Conservation (phyloP, 2,888 invertebrate genomes). For the Netelia inedita region DNA sequence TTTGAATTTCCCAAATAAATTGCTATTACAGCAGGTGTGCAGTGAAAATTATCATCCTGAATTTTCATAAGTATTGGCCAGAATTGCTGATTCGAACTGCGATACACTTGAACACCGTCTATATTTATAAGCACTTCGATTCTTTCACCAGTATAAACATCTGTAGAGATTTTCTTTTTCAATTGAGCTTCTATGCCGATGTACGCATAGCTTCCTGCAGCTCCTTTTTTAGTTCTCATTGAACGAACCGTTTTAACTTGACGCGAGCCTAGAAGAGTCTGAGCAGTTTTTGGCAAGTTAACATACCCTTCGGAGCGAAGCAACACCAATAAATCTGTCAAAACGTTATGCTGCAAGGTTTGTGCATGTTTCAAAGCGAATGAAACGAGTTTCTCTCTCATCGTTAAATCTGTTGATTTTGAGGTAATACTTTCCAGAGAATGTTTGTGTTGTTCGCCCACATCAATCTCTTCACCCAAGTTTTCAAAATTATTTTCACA, state of each 20-base stretch:
- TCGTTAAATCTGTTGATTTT: too few relatives aligned
- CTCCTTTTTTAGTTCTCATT: not conserved
- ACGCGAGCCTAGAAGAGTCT: not conserved
- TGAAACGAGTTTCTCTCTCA: not conserved
- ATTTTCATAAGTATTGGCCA: not conserved
- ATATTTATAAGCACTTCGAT: not conserved
- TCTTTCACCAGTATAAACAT: too few relatives aligned
- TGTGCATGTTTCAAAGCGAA: not conserved
- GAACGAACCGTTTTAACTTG: not conserved
- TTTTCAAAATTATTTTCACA: too few relatives aligned
- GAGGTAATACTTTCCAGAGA: too few relatives aligned
- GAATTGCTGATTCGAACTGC: not conserved
- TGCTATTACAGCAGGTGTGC: not conserved
- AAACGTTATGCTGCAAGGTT: not conserved
- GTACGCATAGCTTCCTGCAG: not conserved
- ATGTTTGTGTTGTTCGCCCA: not conserved
- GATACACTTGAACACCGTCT: not conserved
- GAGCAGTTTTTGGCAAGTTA: not conserved
- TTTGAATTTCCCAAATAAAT: conserved; percentile 2
- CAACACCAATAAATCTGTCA: not conserved
- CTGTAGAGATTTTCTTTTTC: not conserved
- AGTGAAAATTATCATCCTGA: not conserved
- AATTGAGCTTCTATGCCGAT: not conserved
- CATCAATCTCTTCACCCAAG: too few relatives aligned
- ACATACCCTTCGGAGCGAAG: not conserved